A percentile compares a stretch with the other conserved stretches of the same genome.
Evolutionary conservation across 2,797 vertebrate genomes (phyloP).

Genomic region (Cephalopachus bancanus): DNA sequence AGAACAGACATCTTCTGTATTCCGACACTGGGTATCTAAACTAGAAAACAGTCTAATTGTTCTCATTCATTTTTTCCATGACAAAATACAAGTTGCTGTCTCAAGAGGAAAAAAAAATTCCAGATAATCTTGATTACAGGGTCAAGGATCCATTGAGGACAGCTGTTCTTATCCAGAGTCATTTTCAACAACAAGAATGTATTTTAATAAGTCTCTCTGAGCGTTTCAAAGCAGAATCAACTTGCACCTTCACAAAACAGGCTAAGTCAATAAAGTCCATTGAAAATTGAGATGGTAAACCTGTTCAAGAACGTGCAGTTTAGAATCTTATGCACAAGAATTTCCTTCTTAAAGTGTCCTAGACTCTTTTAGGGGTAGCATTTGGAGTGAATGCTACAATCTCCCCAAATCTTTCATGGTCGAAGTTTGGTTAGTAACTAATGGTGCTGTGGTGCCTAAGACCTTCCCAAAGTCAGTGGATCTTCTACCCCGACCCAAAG

Average conservation of each 20-base stretch:
- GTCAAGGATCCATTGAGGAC: conserved; percentile 28
- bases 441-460: not conserved
- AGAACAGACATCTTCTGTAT: conserved; percentile 63
- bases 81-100: conserved; percentile 70
- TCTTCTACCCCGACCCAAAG: not conserved
- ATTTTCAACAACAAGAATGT: not conserved
- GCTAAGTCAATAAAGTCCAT: conserved; percentile 35
- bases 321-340: conserved; percentile 3
- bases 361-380: not conserved
- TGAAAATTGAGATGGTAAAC: conserved; percentile 28
- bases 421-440: not conserved
- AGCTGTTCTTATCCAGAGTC: not conserved
- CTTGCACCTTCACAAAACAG: not conserved
- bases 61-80: conserved; percentile 75
- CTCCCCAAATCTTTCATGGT: not conserved
- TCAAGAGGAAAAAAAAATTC: not conserved
- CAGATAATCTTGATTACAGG: conserved; percentile 62
- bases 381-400: not conserved
- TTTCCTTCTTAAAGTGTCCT: conserved; percentile 22
- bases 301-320: not conserved
- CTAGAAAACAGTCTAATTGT: conserved; percentile 75
- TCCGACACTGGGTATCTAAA: conserved; percentile 66
- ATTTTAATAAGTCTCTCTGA: conserved; percentile 50
- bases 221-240: conserved; percentile 60
- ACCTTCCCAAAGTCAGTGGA: not conserved